Base-by-base conservation (phyloP, 2,888 invertebrate genomes). In the Leptopterna dolabrata region DNA sequence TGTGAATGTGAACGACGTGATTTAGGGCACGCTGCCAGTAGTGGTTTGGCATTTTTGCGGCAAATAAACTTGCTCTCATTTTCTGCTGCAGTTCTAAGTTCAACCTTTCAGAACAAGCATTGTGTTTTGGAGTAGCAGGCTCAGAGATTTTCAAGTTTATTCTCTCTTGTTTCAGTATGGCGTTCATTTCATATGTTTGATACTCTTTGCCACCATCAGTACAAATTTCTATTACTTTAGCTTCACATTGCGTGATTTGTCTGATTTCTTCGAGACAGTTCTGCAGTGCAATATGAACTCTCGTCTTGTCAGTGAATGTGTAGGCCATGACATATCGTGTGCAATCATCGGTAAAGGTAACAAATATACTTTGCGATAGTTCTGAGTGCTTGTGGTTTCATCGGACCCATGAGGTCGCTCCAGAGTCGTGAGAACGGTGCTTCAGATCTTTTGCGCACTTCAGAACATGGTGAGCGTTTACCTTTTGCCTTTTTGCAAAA, bases 301-400 rank as follows among this genome's bases (percentile, higher is more conserved):
- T 51, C 6, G 82, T 82, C 24, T 82, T 82, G 11, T 55, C 24
- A 9, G 29, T 16, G 1, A 82, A 29, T 36, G n/a, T 51, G 27
- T 51, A 82, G 6, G 82, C 82, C 11, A 55, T 24, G 2, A 29
- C 82, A 82, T 82, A 55, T 14, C 82, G 27, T 14, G 55, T 55
- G n/a, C 27, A 19, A 36, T 24, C 82, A 55, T 82, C 82, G 1
- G 82, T 82, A 36, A 82, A 82, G 6, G 82, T 82, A 1, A 82
- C 30, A 36, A 27, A 82, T 55, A 30, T 82, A 82, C 16, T 29
- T 47, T 9, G 51, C 47, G 4, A n/a, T 6, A 1, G 81, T 19
- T 24, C 81, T 45, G 51, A 11, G 30, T 19, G 81, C 45, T 29
- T 2, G 7, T 2, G 81, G 82, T 55, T 82, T 82, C 0, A 82